Percentiles rank a stretch among this genome's conserved stretches.
Evolutionary conservation across 1,140 invertebrate genomes (phyloP).

Genomic region (Chelonus insularis): DNA sequence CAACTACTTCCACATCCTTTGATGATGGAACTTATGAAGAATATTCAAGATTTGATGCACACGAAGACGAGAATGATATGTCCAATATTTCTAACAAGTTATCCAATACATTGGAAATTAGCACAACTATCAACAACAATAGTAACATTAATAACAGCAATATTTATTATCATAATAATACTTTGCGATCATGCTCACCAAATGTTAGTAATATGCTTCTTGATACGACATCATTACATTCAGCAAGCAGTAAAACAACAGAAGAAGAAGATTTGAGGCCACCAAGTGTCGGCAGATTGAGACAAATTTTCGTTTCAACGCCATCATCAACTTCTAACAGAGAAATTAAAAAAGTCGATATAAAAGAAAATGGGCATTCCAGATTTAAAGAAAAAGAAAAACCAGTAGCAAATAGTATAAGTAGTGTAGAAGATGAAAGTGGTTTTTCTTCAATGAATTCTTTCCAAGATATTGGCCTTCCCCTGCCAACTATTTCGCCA

Average conservation of each 20-base stretch:
- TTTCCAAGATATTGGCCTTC: slow-evolving; percentile 76
- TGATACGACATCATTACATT: no score
- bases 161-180: no score
- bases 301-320: neutral
- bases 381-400: slow-evolving; percentile 45
- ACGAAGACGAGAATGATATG: neutral
- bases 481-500: slow-evolving; percentile 44
- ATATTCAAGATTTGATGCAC: neutral
- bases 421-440: slow-evolving; percentile 74
- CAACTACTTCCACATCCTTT: neutral
- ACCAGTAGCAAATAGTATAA: slow-evolving; percentile 54
- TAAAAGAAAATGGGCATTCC: slow-evolving; percentile 25
- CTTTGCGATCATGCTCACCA: no score
- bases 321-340: neutral
- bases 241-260: no score
- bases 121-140: neutral
- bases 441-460: slow-evolving; percentile 82
- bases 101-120: neutral
- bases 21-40: neutral
- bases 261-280: neutral
- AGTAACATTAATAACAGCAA: slow-evolving; percentile 5
- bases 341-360: slow-evolving; percentile 7
- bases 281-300: slow-evolving; percentile 4
- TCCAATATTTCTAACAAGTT: neutral
- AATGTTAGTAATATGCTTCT: no score